Base-by-base conservation (phyloP, 1,140 invertebrate species). In the Pogonognathellus flavescens region DNA sequence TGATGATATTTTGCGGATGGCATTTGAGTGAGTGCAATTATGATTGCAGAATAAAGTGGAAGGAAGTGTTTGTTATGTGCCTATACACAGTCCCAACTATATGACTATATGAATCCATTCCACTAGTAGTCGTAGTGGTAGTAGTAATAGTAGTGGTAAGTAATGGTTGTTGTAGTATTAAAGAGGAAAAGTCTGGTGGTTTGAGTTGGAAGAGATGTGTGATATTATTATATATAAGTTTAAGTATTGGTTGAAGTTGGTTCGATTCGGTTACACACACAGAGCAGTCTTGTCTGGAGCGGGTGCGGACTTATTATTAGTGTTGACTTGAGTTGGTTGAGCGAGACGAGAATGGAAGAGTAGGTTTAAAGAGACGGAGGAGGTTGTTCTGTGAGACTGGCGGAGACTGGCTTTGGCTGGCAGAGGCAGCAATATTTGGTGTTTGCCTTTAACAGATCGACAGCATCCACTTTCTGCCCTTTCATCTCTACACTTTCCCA, bases 391-490 rank as follows among this genome's bases (percentile, higher is more conserved):
- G 22, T 9, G 55, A n/a, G 16, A 16, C 25, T 76, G 60, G 49
- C 50, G 59, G 49, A 52, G 20, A 60, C 66, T 20, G 14, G 49
- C 52, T 62, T 59, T 70, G 72, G 16, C 14, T 85, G 72, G 52
- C 70, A 62, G 66, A 25, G 57, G 72, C 70, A 80, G 66, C 66
- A 84, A 84, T 85, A 59, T 82, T 85, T 85, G 76, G 50, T 87
- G 84, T 85, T 87, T 85, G 70, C 82, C 82, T 84, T 84, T 84
- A 84, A 13, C 59, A 86, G 80, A 86, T 86, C 85, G 62, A 83
- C 84, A 83, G 66, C 84, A 87, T 84, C 86, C 86, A 87, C 84
- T 87, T 87, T 59, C 86, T 87, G 86, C 86, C 86, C 84, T 87
- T 85, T 86, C 82, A 70, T 87, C 87, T 85, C 83, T 80, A 55